phyloP scores from a whole-genome alignment of 2,113 vertebrate species.

The Furnarius figulus region DNA sequence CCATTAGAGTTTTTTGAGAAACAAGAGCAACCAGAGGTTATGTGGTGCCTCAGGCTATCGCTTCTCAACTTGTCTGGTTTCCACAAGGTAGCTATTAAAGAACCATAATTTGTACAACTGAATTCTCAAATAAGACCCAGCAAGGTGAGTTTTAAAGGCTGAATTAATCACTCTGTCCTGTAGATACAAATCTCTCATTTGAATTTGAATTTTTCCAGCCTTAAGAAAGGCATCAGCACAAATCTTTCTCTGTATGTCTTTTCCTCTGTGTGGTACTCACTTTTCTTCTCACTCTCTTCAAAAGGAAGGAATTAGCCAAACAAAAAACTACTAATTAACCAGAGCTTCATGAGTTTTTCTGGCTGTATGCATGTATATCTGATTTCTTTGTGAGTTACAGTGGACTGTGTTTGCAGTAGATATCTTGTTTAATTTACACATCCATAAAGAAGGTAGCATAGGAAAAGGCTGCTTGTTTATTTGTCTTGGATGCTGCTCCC shows the following conservation, averaged over 20 bases:
- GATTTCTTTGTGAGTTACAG: background rate
- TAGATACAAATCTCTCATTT: background rate
- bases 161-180: slow-evolving; percentile 27
- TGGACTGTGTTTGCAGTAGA: background rate
- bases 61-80: slow-evolving; percentile 58
- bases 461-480: background rate
- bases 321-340: background rate
- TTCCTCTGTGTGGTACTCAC: background rate
- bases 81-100: slow-evolving; percentile 57
- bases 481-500: background rate
- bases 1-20: slow-evolving; percentile 44
- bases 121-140: slow-evolving; percentile 35
- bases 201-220: slow-evolving; percentile 13
- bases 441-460: background rate
- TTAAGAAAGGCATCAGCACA: background rate
- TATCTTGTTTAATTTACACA: background rate
- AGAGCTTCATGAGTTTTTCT: background rate
- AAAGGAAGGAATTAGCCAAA: background rate
- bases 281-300: background rate
- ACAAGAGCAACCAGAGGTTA: slow-evolving; percentile 47
- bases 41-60: slow-evolving; percentile 9
- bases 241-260: background rate
- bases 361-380: background rate
- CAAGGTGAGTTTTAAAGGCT: slow-evolving; percentile 49
- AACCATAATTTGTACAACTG: slow-evolving; percentile 41